A percentile compares a stretch with the other conserved stretches of the same genome.
phyloP scores from a whole-genome alignment of 2,888 invertebrate species.

The Gastrophysa polygoni region DNA sequence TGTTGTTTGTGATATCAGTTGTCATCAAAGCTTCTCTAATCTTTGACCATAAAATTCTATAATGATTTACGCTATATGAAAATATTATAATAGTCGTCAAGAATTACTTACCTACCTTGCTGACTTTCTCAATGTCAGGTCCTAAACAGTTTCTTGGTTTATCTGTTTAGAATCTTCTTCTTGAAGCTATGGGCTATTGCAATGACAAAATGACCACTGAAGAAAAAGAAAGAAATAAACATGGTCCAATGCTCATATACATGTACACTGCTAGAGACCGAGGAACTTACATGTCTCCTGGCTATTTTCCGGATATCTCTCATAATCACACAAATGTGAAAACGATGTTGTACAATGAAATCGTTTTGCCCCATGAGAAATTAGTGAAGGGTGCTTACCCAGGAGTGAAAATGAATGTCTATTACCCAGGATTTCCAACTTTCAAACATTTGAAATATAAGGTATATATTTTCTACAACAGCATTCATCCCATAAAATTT shows the following conservation, averaged over 20 bases:
- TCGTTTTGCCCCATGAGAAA: slow-evolving; percentile 63
- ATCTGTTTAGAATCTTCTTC: slow-evolving; percentile 63
- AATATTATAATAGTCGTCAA: too few relatives aligned
- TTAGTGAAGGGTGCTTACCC: slow-evolving; percentile 75
- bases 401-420: slow-evolving; percentile 69
- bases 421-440: slow-evolving; percentile 92
- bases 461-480: too few relatives aligned
- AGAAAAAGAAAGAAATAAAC: slow-evolving; percentile 77
- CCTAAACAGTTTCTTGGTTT: too few relatives aligned
- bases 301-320: slow-evolving; percentile 68
- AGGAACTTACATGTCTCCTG: slow-evolving; percentile 65
- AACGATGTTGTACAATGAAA: slow-evolving; percentile 62
- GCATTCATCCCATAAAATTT: too few relatives aligned
- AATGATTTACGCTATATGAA: too few relatives aligned
- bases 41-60: too few relatives aligned
- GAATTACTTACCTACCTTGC: too few relatives aligned
- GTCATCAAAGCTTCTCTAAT: too few relatives aligned
- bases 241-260: slow-evolving; percentile 87
- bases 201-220: slow-evolving; percentile 69
- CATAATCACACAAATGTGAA: slow-evolving; percentile 64
- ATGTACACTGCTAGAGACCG: slow-evolving; percentile 66
- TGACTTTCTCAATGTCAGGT: not conserved
- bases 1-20: too few relatives aligned
- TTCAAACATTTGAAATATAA: slow-evolving; percentile 82
- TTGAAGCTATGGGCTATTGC: slow-evolving; percentile 77